Conservation (phyloP, 2,797 vertebrate species). For the Chelmon rostratus region DNA sequence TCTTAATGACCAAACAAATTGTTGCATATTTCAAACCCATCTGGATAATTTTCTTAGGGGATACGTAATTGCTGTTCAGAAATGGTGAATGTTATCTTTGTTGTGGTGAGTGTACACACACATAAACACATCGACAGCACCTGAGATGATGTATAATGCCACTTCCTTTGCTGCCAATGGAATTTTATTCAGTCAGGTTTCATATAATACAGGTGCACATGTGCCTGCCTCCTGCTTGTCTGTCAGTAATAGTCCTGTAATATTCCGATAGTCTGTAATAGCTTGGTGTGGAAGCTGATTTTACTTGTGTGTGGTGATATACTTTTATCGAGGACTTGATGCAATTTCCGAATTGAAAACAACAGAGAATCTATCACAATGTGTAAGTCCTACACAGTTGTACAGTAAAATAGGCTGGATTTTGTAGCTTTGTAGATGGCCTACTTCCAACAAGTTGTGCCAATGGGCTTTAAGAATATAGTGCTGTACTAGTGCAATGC, state of each 20-base stretch:
- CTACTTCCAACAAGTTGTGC: not conserved
- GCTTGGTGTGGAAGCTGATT: not conserved
- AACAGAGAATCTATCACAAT: not conserved
- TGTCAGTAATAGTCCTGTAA: constrained; percentile 19
- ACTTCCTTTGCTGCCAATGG: constrained; percentile 11
- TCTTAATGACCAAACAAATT: constrained; percentile 86
- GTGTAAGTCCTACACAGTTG: no score
- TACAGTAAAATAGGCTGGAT: no score
- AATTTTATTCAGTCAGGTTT: constrained; percentile 25
- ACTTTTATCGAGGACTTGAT: not conserved
- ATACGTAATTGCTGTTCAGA: constrained; percentile 81
- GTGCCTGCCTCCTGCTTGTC: constrained; percentile 19
- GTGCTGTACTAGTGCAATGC: rapidly evolving
- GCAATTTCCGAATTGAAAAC: not conserved
- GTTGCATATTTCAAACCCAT: constrained; percentile 85
- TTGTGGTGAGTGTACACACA: constrained; percentile 7
- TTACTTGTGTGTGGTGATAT: not conserved
- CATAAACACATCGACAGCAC: constrained; percentile 20
- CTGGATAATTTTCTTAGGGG: constrained; percentile 80
- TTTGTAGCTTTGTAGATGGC: not conserved
- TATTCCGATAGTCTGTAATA: constrained; percentile 1
- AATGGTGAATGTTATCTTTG: constrained; percentile 67
- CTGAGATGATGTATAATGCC: constrained; percentile 47
- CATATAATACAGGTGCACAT: constrained; percentile 19
- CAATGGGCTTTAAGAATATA: not conserved